Conservation (phyloP, 1,140 invertebrate genomes). For the Calliphora vicina region DNA sequence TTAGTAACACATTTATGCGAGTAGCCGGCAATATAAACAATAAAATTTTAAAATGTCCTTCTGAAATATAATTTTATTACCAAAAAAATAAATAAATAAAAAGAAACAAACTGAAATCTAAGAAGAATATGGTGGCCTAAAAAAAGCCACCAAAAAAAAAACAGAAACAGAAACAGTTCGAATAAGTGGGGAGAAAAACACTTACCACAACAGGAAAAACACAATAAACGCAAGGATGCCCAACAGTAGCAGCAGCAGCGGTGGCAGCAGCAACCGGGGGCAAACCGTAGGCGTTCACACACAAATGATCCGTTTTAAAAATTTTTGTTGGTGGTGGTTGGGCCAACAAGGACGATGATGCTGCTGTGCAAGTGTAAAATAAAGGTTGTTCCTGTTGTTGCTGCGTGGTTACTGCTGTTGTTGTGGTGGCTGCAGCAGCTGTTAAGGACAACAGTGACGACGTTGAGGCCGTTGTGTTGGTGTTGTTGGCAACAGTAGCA, state of each 20-base stretch:
- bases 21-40: too few species aligned
- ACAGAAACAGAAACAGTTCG: too few species aligned
- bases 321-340: constrained; percentile 61
- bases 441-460: not conserved
- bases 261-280: constrained; percentile 59
- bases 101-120: too few species aligned
- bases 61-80: too few species aligned
- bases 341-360: constrained; percentile 54
- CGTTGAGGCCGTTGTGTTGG: not conserved
- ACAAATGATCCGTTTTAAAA: constrained; percentile 62
- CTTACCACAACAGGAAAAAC: constrained; percentile 61
- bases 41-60: too few species aligned
- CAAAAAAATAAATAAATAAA: too few species aligned
- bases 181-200: constrained; percentile 7
- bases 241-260: constrained; percentile 59
- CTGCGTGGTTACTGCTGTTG: constrained; percentile 39
- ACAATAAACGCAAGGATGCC: constrained; percentile 60
- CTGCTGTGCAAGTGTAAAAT: constrained; percentile 52
- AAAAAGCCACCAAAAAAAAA: too few species aligned
- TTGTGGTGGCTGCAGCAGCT: not conserved
- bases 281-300: constrained; percentile 57
- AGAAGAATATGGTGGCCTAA: too few species aligned
- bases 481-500: constrained; percentile 18
- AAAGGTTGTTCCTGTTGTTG: constrained; percentile 39
- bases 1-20: too few species aligned